Base-by-base conservation (phyloP, 2,797 vertebrate genomes). In the Darevskia mixta region DNA sequence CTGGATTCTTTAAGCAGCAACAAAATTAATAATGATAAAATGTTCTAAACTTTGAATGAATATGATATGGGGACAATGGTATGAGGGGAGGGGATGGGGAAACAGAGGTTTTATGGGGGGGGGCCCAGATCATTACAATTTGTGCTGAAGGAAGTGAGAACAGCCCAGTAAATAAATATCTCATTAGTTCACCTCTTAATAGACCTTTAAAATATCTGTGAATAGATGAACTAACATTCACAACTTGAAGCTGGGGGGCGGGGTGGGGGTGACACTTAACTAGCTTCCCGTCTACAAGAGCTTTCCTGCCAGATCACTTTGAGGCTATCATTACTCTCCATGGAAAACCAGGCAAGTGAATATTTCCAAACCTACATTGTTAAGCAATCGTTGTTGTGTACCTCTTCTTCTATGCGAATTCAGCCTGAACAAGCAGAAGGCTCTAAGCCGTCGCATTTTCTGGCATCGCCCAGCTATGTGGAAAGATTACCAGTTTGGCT, bases 111-210 rank as follows among this genome's bases (percentile, higher is more conserved):
- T 25, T 81, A 64, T 41, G 11, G 35, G 45, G 3, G n/a, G 8
- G 8, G 9, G 11, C 55, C 8, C 9, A 61, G 2, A 9, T 18
- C 15, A 38, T 55, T 75, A 45, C 41, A 27, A 66, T 32, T 27
- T 79, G 32, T 38, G 23, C 32, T 71, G 8, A 79, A 58, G 43
- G 11, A 78, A 45, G 35, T 85, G 55, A 86, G 27, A 32, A 71
- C 32, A 79, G 32, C 13, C 38, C 6, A 5, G n/a, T 18, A 49
- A 73, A 76, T 82, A 87, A 87, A 87, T 78, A 83, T 43, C 15
- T 20, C 67, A n/a, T n/a, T 69, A 58, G n/a, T 3, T 80, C 55
- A 58, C 61, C 17, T 55, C 15, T 32, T n/a, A 35, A 35, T 35
- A 35, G 35, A 35, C 35, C 35, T 35, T 35, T 35, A 35, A 35